Base-by-base conservation (phyloP, 1,140 invertebrate genomes). In the Trichonephila clavipes region DNA sequence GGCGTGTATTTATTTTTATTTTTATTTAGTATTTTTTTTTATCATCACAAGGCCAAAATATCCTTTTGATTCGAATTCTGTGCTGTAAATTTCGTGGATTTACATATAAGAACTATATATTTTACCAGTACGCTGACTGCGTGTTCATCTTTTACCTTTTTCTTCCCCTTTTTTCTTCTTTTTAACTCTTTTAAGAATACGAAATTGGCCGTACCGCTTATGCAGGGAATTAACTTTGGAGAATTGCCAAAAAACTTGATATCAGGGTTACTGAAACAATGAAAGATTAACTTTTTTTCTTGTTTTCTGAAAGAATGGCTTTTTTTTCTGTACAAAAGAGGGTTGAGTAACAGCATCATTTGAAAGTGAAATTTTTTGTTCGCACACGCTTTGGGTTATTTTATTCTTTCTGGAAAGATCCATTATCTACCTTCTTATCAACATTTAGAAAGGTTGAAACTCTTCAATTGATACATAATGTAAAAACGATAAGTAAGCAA, bases 331-430 rank as follows among this genome's bases (percentile, higher is more conserved):
- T 34, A 6, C 72, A 34, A 77, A 77, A 77, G 72, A 82, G 89
- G 72, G 89, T 81, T 90, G 89, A 90, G 72, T 81, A 90, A 90
- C n/a, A n/a, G 69, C 89, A 28, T 61, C 59, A 90, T 90, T 90
- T 90, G 89, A 90, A 90, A 90, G 89, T 61, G 58, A 81, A 90
- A 90, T 90, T 81, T 90, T 82, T 90, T 90, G 24, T 62, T 62
- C 77, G 89, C 44, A 58, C 24, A 62, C 58, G 18, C 18, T 90
- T 90, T 82, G 89, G 5, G 16, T 72, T 88, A 88, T 44, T 69
- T 69, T 88, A 88, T 88, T 72, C 40, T 69, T 66, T 8, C 24
- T 19, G 34, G 16, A 44, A 28, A 8, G 24, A 86, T 64, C 34
- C 28, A 19, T 28, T 34, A 87, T 64, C 51, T 51, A 10, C 6